Conservation (phyloP, 2,113 vertebrate genomes). For the Xyliphius kryptos region DNA sequence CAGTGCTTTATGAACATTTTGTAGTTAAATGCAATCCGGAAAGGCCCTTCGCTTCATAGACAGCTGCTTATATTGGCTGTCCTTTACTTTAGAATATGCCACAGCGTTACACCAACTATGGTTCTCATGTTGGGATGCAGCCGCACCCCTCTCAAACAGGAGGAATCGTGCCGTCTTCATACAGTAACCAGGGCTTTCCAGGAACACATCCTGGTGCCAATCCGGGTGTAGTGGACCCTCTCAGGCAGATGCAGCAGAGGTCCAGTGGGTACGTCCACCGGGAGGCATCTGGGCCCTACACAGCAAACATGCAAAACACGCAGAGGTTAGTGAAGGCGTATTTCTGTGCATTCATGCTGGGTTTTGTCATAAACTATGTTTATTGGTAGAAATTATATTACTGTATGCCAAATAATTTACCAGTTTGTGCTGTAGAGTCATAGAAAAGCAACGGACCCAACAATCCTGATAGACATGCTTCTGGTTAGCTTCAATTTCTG, state of each 20-base stretch:
- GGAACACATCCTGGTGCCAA: conserved; percentile 77
- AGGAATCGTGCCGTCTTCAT: conserved; percentile 78
- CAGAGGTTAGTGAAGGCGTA: conserved; percentile 84
- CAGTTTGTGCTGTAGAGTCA: too few relatives aligned
- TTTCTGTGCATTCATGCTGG: too few relatives aligned
- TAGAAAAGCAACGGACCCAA: too few relatives aligned
- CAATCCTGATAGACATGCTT: too few relatives aligned
- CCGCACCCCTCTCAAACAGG: conserved; percentile 75
- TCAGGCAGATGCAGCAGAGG: conserved; percentile 85
- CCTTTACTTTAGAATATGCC: conserved; percentile 47
- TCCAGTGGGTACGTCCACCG: conserved; percentile 94
- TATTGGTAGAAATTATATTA: too few relatives aligned
- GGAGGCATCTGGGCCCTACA: conserved; percentile 84
- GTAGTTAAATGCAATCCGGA: too few relatives aligned
- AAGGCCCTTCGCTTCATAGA: too few relatives aligned
- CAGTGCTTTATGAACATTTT: too few relatives aligned
- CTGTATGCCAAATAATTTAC: too few relatives aligned
- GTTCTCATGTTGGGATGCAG: conserved; percentile 84
- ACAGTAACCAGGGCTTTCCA: conserved; percentile 81
- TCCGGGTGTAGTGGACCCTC: conserved; percentile 82
- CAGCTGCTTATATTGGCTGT: background rate
- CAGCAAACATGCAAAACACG: conserved; percentile 73
- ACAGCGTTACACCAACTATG: conserved; percentile 85
- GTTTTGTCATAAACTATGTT: too few relatives aligned
- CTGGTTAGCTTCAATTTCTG: too few relatives aligned